Evolutionary conservation across 2,888 invertebrate species (phyloP).

Genomic region (Pilophorus perplexus): DNA sequence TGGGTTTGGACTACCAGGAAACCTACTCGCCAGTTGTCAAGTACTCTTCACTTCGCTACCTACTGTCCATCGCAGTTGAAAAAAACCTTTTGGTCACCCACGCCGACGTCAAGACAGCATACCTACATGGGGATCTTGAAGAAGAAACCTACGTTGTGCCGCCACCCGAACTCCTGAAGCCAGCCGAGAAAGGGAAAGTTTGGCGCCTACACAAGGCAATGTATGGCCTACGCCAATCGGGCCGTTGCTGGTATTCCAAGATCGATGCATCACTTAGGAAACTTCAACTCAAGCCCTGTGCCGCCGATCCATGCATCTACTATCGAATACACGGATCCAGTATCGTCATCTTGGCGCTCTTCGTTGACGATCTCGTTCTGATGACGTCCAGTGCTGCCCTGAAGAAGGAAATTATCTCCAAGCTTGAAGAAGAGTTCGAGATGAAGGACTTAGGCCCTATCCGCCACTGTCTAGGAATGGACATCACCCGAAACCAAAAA

Average conservation of each 20-base stretch:
- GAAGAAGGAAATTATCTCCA: not conserved
- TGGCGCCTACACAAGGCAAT: no score
- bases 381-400: not conserved
- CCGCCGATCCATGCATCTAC: conserved; percentile 5
- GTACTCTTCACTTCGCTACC: conserved; percentile 3
- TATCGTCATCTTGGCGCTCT: not conserved
- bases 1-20: not conserved
- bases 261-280: not conserved
- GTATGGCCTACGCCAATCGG: not conserved
- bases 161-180: not conserved
- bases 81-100: not conserved
- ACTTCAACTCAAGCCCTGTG: not conserved
- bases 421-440: not conserved
- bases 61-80: conserved; percentile 15
- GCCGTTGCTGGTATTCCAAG: conserved; percentile 4
- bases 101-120: conserved; percentile 2
- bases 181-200: no score
- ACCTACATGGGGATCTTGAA: not conserved
- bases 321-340: no score
- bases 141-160: conserved; percentile 24
- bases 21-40: not conserved
- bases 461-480: not conserved
- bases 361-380: not conserved
- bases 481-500: not conserved
- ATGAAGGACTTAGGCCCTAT: not conserved